These are phyloP conservation scores for Scomber japonicus DNA, from an alignment of 2,113 vertebrate genomes.

Conservation along the genomic window DNA sequence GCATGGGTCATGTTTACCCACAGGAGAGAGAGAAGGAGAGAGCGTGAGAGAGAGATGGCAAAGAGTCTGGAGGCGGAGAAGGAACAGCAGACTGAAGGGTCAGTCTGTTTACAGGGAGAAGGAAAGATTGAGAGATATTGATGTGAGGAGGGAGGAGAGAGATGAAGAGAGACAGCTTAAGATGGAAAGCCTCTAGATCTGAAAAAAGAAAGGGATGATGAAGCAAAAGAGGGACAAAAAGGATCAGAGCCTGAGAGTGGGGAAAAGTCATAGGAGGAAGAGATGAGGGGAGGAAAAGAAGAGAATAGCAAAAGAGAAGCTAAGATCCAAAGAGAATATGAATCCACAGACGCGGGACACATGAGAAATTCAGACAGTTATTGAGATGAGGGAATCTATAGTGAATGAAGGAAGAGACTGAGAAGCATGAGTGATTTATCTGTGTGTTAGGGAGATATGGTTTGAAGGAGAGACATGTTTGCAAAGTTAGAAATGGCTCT, in stretches of 20 bases:
- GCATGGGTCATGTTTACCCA: conserved; percentile 78
- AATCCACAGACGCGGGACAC: conserved; percentile 40
- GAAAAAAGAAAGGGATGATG: conserved; percentile 57
- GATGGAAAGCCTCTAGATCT: conserved; percentile 66
- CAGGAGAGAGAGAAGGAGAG: conserved; percentile 55
- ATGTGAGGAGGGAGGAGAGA: conserved; percentile 66
- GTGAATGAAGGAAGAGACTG: conserved; percentile 25
- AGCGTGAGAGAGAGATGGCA: conserved; percentile 42
- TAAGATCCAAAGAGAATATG: conserved; percentile 54
- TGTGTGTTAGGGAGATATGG: conserved; percentile 9
- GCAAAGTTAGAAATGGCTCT: neutral
- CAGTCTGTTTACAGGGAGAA: conserved; percentile 63
- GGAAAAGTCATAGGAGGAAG: conserved; percentile 32
- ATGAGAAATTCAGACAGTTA: conserved; percentile 29
- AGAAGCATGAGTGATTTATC: conserved; percentile 30
- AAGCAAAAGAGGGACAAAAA: conserved; percentile 46
- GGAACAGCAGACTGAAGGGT: conserved; percentile 72
- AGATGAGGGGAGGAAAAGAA: conserved; percentile 16
- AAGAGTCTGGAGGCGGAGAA: conserved; percentile 49
- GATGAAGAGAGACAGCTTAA: conserved; percentile 68
- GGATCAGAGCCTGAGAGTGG: conserved; percentile 42
- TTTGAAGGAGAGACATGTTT: conserved; percentile 14
- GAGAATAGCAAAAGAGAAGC: neutral
- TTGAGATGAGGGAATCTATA: conserved; percentile 31
- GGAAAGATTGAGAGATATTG: conserved; percentile 71